These are phyloP conservation scores for Syrmaticus mikado DNA, from an alignment of 2,113 vertebrate genomes.

Conservation along the genomic window DNA sequence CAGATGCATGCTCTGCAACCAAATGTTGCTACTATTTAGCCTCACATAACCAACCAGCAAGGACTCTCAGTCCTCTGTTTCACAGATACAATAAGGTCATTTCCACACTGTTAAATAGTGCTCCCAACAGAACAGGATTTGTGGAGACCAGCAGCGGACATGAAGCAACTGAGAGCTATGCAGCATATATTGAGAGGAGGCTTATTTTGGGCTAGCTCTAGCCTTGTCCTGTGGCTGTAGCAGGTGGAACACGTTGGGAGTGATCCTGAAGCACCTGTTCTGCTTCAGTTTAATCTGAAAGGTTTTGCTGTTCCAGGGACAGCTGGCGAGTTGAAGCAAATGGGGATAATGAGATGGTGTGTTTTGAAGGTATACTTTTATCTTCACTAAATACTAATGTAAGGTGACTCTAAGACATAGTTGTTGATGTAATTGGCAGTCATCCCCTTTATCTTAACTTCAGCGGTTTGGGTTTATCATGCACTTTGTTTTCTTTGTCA, in stretches of 20 bases:
- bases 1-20: not conserved
- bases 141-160: not conserved
- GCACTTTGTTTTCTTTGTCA: not conserved
- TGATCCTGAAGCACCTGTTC: not conserved
- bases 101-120: not conserved
- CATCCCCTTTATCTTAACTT: not conserved
- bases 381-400: not conserved
- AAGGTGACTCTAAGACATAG: not conserved
- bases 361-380: not conserved
- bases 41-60: too few relatives aligned
- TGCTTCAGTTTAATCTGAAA: not conserved
- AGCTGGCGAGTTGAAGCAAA: not conserved
- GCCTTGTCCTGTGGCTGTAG: not conserved
- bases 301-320: not conserved
- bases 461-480: not conserved
- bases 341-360: not conserved
- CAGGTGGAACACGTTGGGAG: not conserved
- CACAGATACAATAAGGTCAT: not conserved
- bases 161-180: too few relatives aligned
- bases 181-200: fast-evolving
- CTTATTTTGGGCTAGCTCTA: not conserved
- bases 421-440: not conserved
- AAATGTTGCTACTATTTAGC: fast-evolving
- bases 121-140: not conserved
- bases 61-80: fast-evolving